These are phyloP conservation scores for Myiopsitta monachus DNA, from an alignment of 2,113 vertebrate species.

Conservation along the genomic window DNA sequence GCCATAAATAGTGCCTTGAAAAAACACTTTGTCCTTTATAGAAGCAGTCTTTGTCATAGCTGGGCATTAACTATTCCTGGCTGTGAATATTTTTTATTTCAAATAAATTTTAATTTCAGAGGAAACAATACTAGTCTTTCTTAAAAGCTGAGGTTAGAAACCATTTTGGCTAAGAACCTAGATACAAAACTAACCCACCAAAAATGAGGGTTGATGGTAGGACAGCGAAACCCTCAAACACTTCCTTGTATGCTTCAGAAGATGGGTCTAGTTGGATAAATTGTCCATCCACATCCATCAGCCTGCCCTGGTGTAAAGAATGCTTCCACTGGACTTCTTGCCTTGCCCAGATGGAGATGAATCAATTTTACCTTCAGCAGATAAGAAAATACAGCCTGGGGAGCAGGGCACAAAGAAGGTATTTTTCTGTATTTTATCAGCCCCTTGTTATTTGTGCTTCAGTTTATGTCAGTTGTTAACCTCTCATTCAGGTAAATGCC, in stretches of 20 bases:
- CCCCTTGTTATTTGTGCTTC: not conserved
- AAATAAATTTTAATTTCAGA: not conserved
- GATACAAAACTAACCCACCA: not conserved
- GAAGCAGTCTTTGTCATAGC: not conserved
- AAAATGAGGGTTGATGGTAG: fast-evolving
- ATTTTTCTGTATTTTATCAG: not conserved
- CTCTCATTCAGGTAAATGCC: not conserved
- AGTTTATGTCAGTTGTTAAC: not conserved
- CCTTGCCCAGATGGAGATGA: not conserved
- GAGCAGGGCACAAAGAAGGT: not conserved
- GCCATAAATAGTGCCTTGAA: not conserved
- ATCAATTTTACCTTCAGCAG: not conserved
- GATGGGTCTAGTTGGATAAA: not conserved
- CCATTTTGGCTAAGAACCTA: not conserved
- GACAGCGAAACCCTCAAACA: not conserved
- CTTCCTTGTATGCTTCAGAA: not conserved
- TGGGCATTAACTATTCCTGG: not conserved
- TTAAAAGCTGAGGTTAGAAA: not conserved
- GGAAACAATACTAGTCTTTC: not conserved
- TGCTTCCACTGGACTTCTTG: not conserved
- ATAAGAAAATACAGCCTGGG: not conserved
- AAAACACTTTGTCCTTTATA: not conserved
- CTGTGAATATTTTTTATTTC: not conserved
- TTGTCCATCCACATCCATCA: not conserved
- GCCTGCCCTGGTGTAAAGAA: fast-evolving